A percentile compares a stretch with the other conserved stretches of the same genome.
Evolutionary conservation across 1,140 invertebrate species (phyloP).

Genomic region (Drosophila busckii): DNA sequence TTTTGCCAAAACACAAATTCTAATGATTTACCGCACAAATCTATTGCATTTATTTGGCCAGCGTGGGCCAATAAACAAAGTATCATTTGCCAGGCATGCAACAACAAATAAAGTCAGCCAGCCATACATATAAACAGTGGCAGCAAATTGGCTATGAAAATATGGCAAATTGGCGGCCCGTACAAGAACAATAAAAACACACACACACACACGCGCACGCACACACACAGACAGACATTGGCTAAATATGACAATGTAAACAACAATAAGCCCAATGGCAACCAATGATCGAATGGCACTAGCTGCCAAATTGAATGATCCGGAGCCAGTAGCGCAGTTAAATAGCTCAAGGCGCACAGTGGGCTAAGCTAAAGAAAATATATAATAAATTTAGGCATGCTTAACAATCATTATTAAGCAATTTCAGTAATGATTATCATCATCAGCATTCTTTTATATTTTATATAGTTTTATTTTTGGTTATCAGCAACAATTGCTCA

Average conservation of each 20-base stretch:
- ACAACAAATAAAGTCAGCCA: conserved; percentile 57
- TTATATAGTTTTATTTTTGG: no score
- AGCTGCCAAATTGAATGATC: conserved; percentile 48
- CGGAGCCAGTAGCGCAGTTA: no score
- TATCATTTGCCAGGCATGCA: conserved; percentile 56
- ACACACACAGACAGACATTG: conserved; percentile 35
- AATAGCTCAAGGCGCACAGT: no score
- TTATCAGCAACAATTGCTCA: no score
- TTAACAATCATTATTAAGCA: no score
- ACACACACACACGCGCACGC: conserved; percentile 13
- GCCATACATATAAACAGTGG: conserved; percentile 25
- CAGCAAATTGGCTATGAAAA: conserved; percentile 14
- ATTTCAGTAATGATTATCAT: no score
- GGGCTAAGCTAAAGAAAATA: no score
- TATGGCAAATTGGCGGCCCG: conserved; percentile 16
- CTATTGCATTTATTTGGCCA: conserved; percentile 65
- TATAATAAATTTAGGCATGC: no score
- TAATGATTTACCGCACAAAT: conserved; percentile 55
- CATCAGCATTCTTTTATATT: no score
- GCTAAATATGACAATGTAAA: conserved; percentile 71
- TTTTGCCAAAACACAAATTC: conserved; percentile 14
- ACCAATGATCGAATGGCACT: conserved; percentile 9
- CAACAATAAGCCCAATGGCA: conserved; percentile 54
- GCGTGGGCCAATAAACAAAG: conserved; percentile 71
- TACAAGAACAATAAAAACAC: conserved; percentile 49